Evolutionary conservation across 1,140 invertebrate genomes (phyloP), one percentile per base, ranked within the genome.

Genomic region (Drosophila grimshawi): DNA sequence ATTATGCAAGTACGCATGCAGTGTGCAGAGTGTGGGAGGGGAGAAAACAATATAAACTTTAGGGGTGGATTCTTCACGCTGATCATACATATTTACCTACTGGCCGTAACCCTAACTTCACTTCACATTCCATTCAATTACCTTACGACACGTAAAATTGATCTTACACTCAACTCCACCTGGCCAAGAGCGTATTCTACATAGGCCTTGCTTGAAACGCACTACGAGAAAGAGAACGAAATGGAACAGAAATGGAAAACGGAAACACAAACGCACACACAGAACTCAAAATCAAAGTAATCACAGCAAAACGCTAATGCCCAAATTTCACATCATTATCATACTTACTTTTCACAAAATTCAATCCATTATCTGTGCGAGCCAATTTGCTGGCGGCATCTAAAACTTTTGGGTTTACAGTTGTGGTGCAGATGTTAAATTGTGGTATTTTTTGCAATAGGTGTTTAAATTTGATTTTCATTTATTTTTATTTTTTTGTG

Each of bases 341-440:
- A 73, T 85, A 91, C 90, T 91, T 86, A 91, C 90, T 63, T 91
- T 91, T 91, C 11, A 86, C 80, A 51, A 76, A 49, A 66, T 91
- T 91, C 46, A 88, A 68, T 60, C 81, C 78, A 68, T 74, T 89
- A 43, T 68, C 80, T 32, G 66, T 11, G 46, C 60, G 67, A 39
- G 67, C 66, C 67, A 77, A 39, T 43, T 76, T 67, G 53, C 82
- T 74, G 69, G 53, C 81, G 60, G 79, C 89, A 74, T 89, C 89
- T 83, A 68, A 32, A 60, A 56, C 37, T 68, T 79, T 81, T 48
- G 56, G 41, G 45, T 37, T 45, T 45, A 59, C 7, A 19, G 46
- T 65, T 69, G 71, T 64, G 67, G 86, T 89, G 86, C 78, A 89
- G 48, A n/a, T 30, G 27, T 77, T 69, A 63, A 52, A 33, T 32